phyloP scores from a whole-genome alignment of 2,113 vertebrate genomes.

The Agapornis roseicollis region DNA sequence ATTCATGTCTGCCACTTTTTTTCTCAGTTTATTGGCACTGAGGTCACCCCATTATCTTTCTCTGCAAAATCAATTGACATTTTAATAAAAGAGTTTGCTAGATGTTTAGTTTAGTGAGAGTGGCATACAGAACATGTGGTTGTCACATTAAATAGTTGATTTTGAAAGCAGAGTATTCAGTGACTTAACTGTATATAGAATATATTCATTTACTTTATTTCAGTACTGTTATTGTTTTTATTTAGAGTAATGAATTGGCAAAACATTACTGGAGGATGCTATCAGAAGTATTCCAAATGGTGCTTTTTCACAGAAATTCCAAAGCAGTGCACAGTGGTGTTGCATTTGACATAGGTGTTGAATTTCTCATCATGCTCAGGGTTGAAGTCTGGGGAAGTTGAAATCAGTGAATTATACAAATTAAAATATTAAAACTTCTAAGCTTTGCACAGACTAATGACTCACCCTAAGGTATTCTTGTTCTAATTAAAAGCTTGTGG shows the following conservation, averaged over 20 bases:
- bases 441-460: not conserved
- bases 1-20: slow-evolving; percentile 44
- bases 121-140: not conserved
- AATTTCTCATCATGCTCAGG: not conserved
- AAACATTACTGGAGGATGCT: not conserved
- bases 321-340: not conserved
- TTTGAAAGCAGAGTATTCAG: not conserved
- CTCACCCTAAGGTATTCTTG: not conserved
- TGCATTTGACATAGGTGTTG: not conserved
- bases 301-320: not conserved
- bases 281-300: not conserved
- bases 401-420: not conserved
- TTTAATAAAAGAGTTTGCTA: slow-evolving; percentile 58
- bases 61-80: slow-evolving; percentile 60
- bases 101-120: slow-evolving; percentile 15
- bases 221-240: not conserved
- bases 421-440: not conserved
- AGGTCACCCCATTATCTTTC: slow-evolving; percentile 47
- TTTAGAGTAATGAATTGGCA: not conserved
- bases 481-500: not conserved
- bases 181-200: not conserved
- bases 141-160: not conserved
- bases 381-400: not conserved
- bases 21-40: slow-evolving; percentile 30
- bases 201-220: not conserved